These are phyloP conservation scores for Phortica magna DNA, from an alignment of 2,888 invertebrate species.

Conservation along the genomic window DNA sequence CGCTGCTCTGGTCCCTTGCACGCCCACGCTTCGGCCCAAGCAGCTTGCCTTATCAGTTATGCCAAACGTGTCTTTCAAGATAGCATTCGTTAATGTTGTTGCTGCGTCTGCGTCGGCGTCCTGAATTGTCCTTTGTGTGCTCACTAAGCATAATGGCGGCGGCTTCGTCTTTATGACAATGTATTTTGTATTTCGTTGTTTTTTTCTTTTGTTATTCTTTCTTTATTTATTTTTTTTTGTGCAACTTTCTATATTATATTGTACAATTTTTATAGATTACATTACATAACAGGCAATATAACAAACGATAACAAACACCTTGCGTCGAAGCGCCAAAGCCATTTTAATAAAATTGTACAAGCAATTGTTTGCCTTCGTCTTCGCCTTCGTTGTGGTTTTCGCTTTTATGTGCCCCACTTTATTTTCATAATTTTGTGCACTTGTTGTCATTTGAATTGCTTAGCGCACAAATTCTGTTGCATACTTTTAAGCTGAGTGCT, in stretches of 20 bases:
- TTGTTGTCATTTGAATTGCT: slow-evolving; percentile 6
- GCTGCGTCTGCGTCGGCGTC: slow-evolving; percentile 66
- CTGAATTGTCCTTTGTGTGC: slow-evolving; percentile 69
- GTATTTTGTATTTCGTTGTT: slow-evolving; percentile 4
- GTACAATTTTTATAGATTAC: slow-evolving; percentile 56
- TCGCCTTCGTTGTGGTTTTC: not conserved
- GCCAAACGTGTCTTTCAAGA: slow-evolving; percentile 61
- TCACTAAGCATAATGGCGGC: slow-evolving; percentile 58
- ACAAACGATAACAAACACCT: slow-evolving; percentile 71
- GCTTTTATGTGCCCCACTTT: not conserved
- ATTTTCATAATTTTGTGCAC: slow-evolving; percentile 11
- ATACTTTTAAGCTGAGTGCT: no score
- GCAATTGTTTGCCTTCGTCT: not conserved
- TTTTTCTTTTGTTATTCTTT: slow-evolving; percentile 47
- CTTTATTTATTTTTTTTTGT: slow-evolving; percentile 35
- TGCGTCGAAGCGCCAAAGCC: slow-evolving; percentile 43
- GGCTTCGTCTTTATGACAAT: slow-evolving; percentile 27
- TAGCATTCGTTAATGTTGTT: slow-evolving; percentile 52
- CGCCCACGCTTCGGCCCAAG: slow-evolving; percentile 47
- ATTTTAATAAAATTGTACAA: slow-evolving; percentile 57
- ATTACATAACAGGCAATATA: slow-evolving; percentile 70
- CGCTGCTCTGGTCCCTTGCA: slow-evolving; percentile 4
- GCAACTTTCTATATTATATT: slow-evolving; percentile 47
- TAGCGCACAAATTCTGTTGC: not conserved
- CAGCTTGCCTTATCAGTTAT: slow-evolving; percentile 65